These are phyloP conservation scores for Sebastes fasciatus DNA, from an alignment of 2,113 vertebrate genomes.

Conservation along the genomic window DNA sequence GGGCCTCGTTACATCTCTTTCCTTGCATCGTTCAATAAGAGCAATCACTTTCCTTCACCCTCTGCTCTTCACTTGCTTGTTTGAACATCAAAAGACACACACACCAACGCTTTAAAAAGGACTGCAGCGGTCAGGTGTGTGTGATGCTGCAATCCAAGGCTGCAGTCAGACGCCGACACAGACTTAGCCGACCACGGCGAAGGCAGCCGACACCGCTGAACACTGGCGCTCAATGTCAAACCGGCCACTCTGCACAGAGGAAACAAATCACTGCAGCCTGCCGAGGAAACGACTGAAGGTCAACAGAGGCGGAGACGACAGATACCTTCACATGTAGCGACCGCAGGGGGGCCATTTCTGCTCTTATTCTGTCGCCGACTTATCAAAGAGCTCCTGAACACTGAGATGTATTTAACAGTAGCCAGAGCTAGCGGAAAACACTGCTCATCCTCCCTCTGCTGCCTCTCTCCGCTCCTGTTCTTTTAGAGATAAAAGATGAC, in stretches of 20 bases:
- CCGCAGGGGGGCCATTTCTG: neutral
- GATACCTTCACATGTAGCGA: constrained; percentile 62
- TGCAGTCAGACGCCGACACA: constrained; percentile 8
- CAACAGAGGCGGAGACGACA: constrained; percentile 21
- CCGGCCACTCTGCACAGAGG: neutral
- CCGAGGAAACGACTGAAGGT: constrained; percentile 10
- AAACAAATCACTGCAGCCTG: constrained; percentile 40
- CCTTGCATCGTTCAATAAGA: neutral
- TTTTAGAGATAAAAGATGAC: constrained; percentile 24
- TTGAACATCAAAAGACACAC: neutral
- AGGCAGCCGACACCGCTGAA: neutral
- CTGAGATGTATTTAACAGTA: constrained; percentile 6
- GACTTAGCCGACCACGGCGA: constrained; percentile 31
- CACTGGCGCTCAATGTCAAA: constrained; percentile 46
- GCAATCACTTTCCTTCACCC: constrained; percentile 1
- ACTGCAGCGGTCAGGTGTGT: constrained; percentile 30
- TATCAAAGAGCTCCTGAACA: constrained; percentile 20
- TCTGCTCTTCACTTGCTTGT: neutral
- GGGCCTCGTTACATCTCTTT: constrained; percentile 10
- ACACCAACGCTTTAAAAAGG: neutral
- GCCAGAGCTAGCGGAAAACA: neutral
- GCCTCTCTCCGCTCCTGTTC: neutral
- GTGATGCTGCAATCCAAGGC: constrained; percentile 21
- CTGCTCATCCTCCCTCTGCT: neutral
- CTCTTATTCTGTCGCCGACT: constrained; percentile 6